A percentile compares a stretch with the other conserved stretches of the same genome.
Conservation (phyloP, 2,113 vertebrate species). For the Seriola rivoliana region DNA sequence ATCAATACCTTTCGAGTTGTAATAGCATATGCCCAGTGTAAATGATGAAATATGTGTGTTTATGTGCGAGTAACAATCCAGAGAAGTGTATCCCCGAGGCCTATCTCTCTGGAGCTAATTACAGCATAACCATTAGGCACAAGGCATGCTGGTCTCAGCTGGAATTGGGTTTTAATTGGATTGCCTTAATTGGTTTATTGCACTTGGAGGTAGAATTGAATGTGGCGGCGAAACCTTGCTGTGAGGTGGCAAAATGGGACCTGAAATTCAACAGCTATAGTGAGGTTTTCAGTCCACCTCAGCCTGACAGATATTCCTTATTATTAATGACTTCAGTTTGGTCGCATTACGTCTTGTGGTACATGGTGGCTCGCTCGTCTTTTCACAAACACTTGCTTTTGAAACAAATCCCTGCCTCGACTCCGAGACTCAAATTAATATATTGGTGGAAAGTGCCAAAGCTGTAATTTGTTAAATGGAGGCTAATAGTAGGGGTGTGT, state of each 20-base stretch:
- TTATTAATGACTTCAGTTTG: constrained; percentile 54
- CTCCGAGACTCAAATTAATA: constrained; percentile 47
- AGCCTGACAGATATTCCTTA: constrained; percentile 35
- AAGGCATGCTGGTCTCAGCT: constrained; percentile 78
- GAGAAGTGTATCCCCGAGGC: constrained; percentile 63
- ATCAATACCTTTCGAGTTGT: constrained; percentile 64
- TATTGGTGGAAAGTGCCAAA: constrained; percentile 59
- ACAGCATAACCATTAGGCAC: constrained; percentile 80
- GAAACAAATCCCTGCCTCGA: constrained; percentile 42
- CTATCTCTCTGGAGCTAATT: constrained; percentile 82
- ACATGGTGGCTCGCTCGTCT: constrained; percentile 13
- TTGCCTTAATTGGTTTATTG: constrained; percentile 82
- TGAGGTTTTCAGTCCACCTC: constrained; percentile 30
- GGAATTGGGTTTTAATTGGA: constrained; percentile 86
- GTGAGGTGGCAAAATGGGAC: constrained; percentile 44
- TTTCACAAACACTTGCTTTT: constrained; percentile 26
- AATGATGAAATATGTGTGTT: constrained; percentile 46
- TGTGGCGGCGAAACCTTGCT: constrained; percentile 53
- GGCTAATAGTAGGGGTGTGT: constrained; percentile 65
- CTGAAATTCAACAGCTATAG: constrained; percentile 33
- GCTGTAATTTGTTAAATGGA: constrained; percentile 73
- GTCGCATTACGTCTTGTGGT: constrained; percentile 25
- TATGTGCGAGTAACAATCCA: constrained; percentile 48
- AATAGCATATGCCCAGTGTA: constrained; percentile 41
- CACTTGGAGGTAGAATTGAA: constrained; percentile 76